Evolutionary conservation across 2,888 invertebrate genomes (phyloP).

Genomic region (Idaea aversata): DNA sequence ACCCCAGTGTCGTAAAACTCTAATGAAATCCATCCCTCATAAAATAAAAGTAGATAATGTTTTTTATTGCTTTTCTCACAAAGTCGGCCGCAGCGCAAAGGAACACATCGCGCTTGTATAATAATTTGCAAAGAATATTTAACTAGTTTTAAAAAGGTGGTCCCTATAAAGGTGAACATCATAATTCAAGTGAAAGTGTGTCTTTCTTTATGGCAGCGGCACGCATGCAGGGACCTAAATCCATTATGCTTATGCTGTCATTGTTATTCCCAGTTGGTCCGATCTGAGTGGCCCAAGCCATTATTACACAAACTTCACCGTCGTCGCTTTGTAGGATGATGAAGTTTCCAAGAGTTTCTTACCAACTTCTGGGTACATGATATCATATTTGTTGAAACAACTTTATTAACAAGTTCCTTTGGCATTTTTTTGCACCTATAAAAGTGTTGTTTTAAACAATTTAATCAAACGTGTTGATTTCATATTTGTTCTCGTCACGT

Average conservation of each 20-base stretch:
- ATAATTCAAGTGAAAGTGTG: conserved; percentile 59
- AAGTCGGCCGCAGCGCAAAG: conserved; percentile 8
- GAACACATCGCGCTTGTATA: conserved; percentile 5
- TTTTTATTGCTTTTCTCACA: conserved; percentile 14
- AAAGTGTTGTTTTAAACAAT: background rate
- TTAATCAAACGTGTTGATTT: conserved; percentile 17
- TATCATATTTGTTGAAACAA: conserved; percentile 5
- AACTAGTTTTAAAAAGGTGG: conserved; percentile 12
- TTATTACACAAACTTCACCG: conserved; percentile 40
- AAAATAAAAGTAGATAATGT: conserved; percentile 10
- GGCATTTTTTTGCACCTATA: conserved; percentile 4
- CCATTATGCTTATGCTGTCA: conserved; percentile 58
- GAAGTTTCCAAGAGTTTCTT: conserved; percentile 6
- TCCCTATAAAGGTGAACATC: conserved; percentile 33
- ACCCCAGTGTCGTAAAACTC: conserved; percentile 15
- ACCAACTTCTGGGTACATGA: background rate
- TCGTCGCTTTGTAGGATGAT: conserved; percentile 15
- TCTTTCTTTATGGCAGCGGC: conserved; percentile 38
- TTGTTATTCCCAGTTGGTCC: conserved; percentile 55
- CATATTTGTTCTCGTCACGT: conserved; percentile 21
- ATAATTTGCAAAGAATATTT: conserved; percentile 29
- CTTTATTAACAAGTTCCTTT: conserved; percentile 4
- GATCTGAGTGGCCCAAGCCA: conserved; percentile 42
- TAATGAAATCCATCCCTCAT: conserved; percentile 18
- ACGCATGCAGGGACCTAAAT: conserved; percentile 45